phyloP scores from a whole-genome alignment of 2,888 invertebrate genomes.

The Melanchra persicariae region DNA sequence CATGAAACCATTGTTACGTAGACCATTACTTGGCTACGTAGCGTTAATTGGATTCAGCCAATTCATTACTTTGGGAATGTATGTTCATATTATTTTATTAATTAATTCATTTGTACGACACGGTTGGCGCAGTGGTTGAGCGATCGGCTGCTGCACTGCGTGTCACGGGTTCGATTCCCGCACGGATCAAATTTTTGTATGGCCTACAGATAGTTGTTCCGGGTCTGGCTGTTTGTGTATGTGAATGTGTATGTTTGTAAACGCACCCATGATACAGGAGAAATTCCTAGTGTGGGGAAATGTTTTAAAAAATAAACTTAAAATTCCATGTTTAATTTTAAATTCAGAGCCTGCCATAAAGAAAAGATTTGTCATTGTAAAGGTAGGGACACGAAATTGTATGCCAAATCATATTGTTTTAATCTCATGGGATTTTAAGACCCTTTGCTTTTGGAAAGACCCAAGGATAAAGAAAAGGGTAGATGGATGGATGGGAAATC shows the following conservation, averaged over 20 bases:
- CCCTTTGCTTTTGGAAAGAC: constrained; percentile 9
- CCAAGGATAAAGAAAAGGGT: background rate
- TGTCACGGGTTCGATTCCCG: too few relatives aligned
- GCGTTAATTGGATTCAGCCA: constrained; percentile 66
- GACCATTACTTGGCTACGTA: constrained; percentile 70
- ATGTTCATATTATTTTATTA: constrained; percentile 55
- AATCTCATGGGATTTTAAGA: constrained; percentile 17
- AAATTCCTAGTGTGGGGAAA: too few relatives aligned
- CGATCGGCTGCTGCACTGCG: too few relatives aligned
- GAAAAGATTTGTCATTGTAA: background rate
- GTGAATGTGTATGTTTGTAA: too few relatives aligned
- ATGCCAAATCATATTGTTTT: constrained; percentile 32
- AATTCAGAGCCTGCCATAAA: background rate
- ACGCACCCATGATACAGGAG: too few relatives aligned
- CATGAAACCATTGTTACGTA: constrained; percentile 72
- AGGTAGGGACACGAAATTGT: background rate
- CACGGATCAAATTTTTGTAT: too few relatives aligned
- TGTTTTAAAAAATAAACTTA: too few relatives aligned
- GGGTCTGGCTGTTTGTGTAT: too few relatives aligned
- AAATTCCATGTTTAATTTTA: background rate
- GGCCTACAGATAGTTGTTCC: too few relatives aligned
- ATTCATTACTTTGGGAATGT: constrained; percentile 73
- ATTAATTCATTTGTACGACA: background rate
- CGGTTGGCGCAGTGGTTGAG: too few relatives aligned
- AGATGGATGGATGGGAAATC: constrained; percentile 1